Conservation (phyloP, 2,113 vertebrate species). For the Genyomyrus donnyi region DNA sequence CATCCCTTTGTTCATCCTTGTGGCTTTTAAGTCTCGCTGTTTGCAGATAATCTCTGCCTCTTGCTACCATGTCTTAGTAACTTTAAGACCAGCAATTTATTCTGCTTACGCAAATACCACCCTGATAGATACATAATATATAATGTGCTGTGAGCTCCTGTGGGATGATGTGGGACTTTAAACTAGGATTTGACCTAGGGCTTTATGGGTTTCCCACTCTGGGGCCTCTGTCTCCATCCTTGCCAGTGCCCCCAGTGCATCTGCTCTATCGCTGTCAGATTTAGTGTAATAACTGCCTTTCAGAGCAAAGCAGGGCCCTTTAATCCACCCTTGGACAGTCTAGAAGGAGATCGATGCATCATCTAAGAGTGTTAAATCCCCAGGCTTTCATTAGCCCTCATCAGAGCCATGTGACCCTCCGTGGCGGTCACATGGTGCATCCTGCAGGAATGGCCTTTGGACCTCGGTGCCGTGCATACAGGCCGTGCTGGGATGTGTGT, state of each 20-base stretch:
- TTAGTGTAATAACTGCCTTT: conserved; percentile 11
- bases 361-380: conserved; percentile 1
- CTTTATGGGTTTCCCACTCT: neutral
- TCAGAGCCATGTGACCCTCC: neutral
- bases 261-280: neutral
- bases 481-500: neutral
- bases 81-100: neutral
- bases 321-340: neutral
- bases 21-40: neutral
- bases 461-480: neutral
- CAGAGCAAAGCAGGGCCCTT: neutral
- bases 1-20: neutral
- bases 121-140: neutral
- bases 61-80: neutral
- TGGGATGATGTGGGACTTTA: neutral
- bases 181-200: neutral
- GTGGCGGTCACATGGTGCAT: neutral
- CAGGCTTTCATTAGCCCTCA: conserved; percentile 4
- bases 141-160: neutral
- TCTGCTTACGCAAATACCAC: neutral
- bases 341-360: neutral
- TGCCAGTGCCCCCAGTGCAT: neutral
- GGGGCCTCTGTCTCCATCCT: neutral
- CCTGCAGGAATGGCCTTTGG: neutral
- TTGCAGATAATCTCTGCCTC: neutral